Base-by-base conservation (phyloP, 2,797 vertebrate species). In the Uromys caudimaculatus region DNA sequence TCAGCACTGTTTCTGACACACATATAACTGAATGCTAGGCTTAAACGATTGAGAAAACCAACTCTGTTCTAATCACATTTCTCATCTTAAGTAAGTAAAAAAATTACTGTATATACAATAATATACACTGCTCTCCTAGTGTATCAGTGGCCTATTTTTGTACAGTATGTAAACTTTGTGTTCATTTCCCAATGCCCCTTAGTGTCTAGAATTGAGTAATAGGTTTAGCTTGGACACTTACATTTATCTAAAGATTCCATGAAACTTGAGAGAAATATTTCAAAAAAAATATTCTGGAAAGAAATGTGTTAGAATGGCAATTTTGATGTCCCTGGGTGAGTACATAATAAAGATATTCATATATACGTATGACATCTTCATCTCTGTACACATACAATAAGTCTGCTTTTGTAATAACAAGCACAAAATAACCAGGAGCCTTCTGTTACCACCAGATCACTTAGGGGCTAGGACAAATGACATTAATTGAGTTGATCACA, bases 401-500 rank as follows among this genome's bases (percentile, higher is more conserved):
- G 88, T 52, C 77, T 88, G 6, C 41, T 95, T 94, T 78, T 76
- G 32, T 35, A 92, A 92, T 56, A 87, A 90, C 21, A 77, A 83
- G 44, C 62, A 64, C 35, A 71, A 96, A 92, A 11, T 41, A 90
- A 44, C 76, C 89, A 82, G 76, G 92, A 94, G 77, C n/a, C 71
- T 81, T 81, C 13, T 77, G 47, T 85, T 92, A 95, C 73, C 81
- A 41, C 60, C 71, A 17, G 32, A 60, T 86, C 81, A 91, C 67
- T 91, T 92, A 29, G 54, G 60, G 62, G 54, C 2, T 83, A 86
- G 32, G 52, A 50, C 41, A 71, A 93, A 95, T 79, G 91, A 58
- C 88, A 19, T 93, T 92, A 97, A 88, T 83, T 97, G 21, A 93
- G 94, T 96, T 97, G 62, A 89, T 97, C 83, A 78, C 93, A 95